Evolutionary conservation across 2,113 vertebrate species (phyloP).

Genomic region (human): DNA sequence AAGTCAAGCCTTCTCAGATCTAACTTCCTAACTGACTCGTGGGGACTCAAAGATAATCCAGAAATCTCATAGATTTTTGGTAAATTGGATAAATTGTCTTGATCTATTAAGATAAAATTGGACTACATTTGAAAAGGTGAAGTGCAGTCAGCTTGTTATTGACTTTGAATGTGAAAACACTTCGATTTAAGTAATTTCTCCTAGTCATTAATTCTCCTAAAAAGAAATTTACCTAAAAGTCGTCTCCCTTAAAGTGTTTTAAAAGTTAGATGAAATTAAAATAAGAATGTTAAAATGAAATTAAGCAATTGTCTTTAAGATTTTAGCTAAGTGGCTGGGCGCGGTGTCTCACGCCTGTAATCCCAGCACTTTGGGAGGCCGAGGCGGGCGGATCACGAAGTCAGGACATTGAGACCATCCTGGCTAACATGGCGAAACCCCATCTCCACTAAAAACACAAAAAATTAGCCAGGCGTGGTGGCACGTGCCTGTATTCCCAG

Average conservation of each 20-base stretch:
- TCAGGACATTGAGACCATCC: too few relatives aligned
- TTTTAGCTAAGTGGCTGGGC: slow-evolving; percentile 1
- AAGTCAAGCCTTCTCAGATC: not conserved
- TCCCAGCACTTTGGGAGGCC: too few relatives aligned
- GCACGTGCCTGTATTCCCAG: too few relatives aligned
- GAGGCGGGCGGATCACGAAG: too few relatives aligned
- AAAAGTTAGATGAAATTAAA: slow-evolving; percentile 41
- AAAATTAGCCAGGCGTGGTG: too few relatives aligned
- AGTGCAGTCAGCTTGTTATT: not conserved
- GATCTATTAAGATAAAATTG: slow-evolving; percentile 18
- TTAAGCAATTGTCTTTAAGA: not conserved
- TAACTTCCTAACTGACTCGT: not conserved
- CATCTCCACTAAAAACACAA: too few relatives aligned
- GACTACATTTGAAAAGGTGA: not conserved
- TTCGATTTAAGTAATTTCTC: slow-evolving; percentile 36
- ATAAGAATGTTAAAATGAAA: slow-evolving; percentile 28
- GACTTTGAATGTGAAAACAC: slow-evolving; percentile 38
- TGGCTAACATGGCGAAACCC: too few relatives aligned
- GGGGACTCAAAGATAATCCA: not conserved
- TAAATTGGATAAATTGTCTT: slow-evolving; percentile 8
- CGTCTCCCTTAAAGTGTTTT: slow-evolving; percentile 11
- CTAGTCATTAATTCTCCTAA: not conserved
- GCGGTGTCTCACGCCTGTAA: too few relatives aligned
- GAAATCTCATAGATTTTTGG: not conserved
- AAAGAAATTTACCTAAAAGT: slow-evolving; percentile 31